Conservation (phyloP, 2,797 vertebrate genomes). For the Trematomus bernacchii region DNA sequence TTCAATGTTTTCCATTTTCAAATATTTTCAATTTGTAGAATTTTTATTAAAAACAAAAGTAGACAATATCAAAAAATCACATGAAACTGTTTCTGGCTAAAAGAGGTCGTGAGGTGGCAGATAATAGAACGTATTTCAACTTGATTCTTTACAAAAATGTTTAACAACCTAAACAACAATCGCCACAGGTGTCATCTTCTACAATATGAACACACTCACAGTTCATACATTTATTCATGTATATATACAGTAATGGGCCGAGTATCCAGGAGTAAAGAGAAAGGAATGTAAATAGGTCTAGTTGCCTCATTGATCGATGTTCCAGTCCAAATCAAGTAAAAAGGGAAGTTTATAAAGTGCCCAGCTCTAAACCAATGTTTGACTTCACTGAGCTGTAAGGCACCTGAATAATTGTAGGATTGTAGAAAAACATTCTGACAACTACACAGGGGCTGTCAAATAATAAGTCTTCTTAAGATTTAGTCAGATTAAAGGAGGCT, state of each 20-base stretch:
- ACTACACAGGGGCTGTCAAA: not conserved
- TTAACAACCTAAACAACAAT: not conserved
- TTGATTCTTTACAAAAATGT: not conserved
- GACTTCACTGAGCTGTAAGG: slow-evolving; percentile 34
- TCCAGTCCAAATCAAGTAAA: not conserved
- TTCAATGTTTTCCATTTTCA: not conserved
- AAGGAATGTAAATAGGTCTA: slow-evolving; percentile 20
- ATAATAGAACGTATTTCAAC: not conserved
- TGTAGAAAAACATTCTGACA: not conserved
- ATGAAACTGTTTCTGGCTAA: slow-evolving; percentile 39
- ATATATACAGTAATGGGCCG: slow-evolving; percentile 17
- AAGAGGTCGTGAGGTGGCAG: slow-evolving; percentile 21
- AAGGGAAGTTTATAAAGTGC: not conserved
- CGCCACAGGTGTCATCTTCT: not conserved
- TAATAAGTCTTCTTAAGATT: not conserved
- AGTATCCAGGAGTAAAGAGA: not conserved
- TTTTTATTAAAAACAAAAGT: slow-evolving; percentile 64
- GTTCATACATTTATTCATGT: slow-evolving; percentile 16
- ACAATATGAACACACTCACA: slow-evolving; percentile 28
- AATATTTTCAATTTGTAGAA: too few relatives aligned
- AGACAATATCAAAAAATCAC: slow-evolving; percentile 61
- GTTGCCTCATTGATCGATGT: not conserved
- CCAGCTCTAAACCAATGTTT: not conserved
- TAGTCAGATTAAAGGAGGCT: not conserved
- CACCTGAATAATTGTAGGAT: not conserved